These are phyloP conservation scores for Sibirionetta formosa DNA, from an alignment of 2,797 vertebrate species.

Conservation along the genomic window DNA sequence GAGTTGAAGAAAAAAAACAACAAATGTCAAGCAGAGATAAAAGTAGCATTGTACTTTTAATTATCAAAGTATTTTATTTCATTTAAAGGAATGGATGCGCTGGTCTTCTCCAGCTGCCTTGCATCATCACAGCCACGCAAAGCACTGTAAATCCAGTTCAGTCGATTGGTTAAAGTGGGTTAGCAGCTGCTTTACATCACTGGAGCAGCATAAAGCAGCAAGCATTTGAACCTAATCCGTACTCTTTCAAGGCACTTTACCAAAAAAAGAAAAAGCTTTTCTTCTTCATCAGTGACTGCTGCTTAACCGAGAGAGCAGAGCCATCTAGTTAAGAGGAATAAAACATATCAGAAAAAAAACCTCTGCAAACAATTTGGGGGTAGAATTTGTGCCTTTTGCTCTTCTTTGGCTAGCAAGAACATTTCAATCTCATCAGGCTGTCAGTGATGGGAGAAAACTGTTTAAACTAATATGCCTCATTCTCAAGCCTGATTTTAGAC, in stretches of 20 bases:
- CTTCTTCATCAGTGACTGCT: neutral
- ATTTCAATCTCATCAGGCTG: neutral
- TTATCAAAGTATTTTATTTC: conserved; percentile 45
- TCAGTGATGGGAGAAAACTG: neutral
- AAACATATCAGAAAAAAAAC: neutral
- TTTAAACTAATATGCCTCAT: neutral
- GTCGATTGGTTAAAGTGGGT: neutral
- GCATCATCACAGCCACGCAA: neutral
- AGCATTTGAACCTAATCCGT: neutral
- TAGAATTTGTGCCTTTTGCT: neutral
- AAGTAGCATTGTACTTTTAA: conserved; percentile 48
- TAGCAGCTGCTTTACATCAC: conserved; percentile 51
- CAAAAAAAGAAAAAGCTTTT: neutral
- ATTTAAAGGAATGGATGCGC: conserved; percentile 10
- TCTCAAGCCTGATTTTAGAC: conserved; percentile 16
- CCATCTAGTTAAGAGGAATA: neutral
- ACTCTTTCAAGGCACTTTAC: conserved; percentile 10
- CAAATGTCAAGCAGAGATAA: conserved; percentile 41
- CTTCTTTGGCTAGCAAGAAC: neutral
- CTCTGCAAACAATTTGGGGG: neutral
- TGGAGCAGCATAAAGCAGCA: conserved; percentile 6
- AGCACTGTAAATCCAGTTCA: conserved; percentile 6
- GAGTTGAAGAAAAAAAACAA: neutral
- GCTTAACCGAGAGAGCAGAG: neutral
- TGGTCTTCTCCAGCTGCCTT: conserved; percentile 41